These are phyloP conservation scores for Heterotilapia buettikoferi DNA, from an alignment of 2,113 vertebrate genomes.

Conservation along the genomic window DNA sequence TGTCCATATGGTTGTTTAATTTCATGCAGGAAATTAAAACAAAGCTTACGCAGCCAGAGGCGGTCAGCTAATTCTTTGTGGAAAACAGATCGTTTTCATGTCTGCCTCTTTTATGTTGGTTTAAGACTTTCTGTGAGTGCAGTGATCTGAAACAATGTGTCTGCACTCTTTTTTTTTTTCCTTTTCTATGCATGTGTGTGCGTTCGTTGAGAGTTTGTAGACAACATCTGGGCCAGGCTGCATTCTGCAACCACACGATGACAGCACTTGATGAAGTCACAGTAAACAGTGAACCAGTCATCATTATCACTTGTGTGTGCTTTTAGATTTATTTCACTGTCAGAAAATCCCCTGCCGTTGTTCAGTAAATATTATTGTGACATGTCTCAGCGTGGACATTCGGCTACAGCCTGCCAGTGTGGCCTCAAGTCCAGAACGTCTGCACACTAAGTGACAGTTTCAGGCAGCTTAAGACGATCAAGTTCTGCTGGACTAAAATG, in stretches of 20 bases:
- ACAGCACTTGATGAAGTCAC: conserved; percentile 63
- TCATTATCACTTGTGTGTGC: conserved; percentile 60
- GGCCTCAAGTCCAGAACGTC: background rate
- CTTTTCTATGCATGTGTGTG: background rate
- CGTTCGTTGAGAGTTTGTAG: conserved; percentile 29
- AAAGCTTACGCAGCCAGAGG: conserved; percentile 46
- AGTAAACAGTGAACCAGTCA: conserved; percentile 57
- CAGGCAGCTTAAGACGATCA: background rate
- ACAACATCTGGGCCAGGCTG: conserved; percentile 39
- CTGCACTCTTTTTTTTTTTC: background rate
- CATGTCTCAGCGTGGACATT: conserved; percentile 16
- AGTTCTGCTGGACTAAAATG: background rate
- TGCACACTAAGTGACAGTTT: conserved; percentile 23
- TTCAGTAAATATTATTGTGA: conserved; percentile 36
- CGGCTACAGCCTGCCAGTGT: background rate
- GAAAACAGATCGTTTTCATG: conserved; percentile 52
- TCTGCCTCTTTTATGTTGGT: conserved; percentile 33
- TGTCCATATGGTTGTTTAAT: conserved; percentile 56
- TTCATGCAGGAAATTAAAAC: conserved; percentile 62
- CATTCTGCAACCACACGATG: conserved; percentile 56
- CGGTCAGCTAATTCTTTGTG: conserved; percentile 37
- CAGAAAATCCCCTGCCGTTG: conserved; percentile 16
- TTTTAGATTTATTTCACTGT: conserved; percentile 48
- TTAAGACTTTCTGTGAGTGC: conserved; percentile 14
- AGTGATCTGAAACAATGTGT: conserved; percentile 23